Percentiles rank a stretch among this genome's conserved stretches.
Conservation (phyloP, 1,140 invertebrate genomes). For the Drepana arcuata region DNA sequence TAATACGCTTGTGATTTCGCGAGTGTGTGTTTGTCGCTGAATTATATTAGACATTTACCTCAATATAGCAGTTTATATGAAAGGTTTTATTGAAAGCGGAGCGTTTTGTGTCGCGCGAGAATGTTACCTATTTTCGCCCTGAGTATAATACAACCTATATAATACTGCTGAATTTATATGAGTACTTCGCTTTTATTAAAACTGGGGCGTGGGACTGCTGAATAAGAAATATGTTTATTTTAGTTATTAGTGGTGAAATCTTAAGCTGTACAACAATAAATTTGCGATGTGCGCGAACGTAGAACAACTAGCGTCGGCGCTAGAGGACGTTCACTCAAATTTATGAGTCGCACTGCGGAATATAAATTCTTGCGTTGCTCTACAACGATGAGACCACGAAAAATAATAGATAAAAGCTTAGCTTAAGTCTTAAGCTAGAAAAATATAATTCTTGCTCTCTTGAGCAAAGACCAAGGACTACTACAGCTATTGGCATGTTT, state of each 20-base stretch:
- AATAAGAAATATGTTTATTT: constrained; percentile 13
- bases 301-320: constrained; percentile 44
- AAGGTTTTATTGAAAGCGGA: constrained; percentile 5
- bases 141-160: neutral
- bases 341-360: constrained; percentile 66
- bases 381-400: constrained; percentile 33
- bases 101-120: no score
- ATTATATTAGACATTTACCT: neutral
- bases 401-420: constrained; percentile 21
- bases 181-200: neutral
- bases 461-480: no score
- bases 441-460: no score
- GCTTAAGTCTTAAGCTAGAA: no score
- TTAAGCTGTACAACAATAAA: constrained; percentile 55
- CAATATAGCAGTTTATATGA: constrained; percentile 1
- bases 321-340: constrained; percentile 52
- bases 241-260: constrained; percentile 41
- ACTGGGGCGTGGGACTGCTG: constrained; percentile 3
- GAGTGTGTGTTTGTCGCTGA: neutral
- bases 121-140: constrained; percentile 3
- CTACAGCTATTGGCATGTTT: no score
- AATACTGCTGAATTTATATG: neutral
- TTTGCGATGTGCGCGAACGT: constrained; percentile 37
- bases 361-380: constrained; percentile 55
- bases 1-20: constrained; percentile 10